These are phyloP conservation scores for Apostichopus parvimensis DNA, from an alignment of 35 echinoderm and acorn worm genomes.

Conservation along the genomic window DNA sequence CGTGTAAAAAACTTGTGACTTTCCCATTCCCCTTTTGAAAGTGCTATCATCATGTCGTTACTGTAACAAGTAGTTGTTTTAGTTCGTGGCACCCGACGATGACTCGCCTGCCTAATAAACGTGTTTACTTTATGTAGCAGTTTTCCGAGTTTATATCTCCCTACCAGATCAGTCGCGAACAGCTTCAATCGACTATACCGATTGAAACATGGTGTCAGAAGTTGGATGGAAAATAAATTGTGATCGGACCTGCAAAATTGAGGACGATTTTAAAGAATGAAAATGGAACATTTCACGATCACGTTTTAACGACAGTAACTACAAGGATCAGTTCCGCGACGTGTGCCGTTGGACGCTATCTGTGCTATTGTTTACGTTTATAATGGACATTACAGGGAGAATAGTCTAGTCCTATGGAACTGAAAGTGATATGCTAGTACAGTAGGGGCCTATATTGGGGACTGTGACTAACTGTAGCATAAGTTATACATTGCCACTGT, in stretches of 20 bases:
- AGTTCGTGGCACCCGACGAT: neutral
- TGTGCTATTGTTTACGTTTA: no score
- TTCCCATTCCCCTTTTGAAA: neutral
- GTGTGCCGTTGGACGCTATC: no score
- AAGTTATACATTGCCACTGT: neutral
- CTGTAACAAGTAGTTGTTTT: neutral
- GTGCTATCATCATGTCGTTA: neutral
- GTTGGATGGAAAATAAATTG: neutral
- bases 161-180: neutral
- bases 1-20: neutral
- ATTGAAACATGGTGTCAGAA: neutral
- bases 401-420: neutral
- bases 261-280: neutral
- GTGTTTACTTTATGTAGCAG: neutral
- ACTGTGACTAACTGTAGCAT: neutral
- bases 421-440: neutral
- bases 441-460: neutral
- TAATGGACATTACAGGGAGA: neutral
- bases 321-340: no score
- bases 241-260: neutral
- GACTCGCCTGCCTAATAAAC: neutral
- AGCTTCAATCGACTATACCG: neutral
- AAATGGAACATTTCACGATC: neutral
- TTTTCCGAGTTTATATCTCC: neutral
- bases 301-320: no score